Percentiles rank a stretch among this genome's conserved stretches.
Conservation (phyloP, 2,113 vertebrate species). For the Ardeotis arabs region DNA sequence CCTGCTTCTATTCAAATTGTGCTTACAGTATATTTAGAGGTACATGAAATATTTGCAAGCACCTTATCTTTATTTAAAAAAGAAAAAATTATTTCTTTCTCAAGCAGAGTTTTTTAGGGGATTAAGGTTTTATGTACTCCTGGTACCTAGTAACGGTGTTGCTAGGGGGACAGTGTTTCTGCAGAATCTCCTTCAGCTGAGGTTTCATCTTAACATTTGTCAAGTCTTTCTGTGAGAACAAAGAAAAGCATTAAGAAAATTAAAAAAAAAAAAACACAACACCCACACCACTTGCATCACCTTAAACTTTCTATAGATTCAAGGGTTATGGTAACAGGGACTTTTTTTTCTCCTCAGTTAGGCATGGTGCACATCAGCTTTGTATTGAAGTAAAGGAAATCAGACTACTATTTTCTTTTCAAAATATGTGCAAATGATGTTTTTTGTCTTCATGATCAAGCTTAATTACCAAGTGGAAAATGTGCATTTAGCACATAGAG, state of each 20-base stretch:
- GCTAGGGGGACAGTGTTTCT: slow-evolving; percentile 44
- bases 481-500: background rate
- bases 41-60: background rate
- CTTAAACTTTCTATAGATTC: background rate
- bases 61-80: slow-evolving; percentile 32
- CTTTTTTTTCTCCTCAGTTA: background rate
- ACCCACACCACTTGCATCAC: background rate
- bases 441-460: background rate
- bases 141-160: slow-evolving; percentile 24
- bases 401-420: background rate
- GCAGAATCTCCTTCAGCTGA: slow-evolving; percentile 12
- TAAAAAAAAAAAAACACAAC: too few species aligned
- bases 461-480: background rate
- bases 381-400: background rate
- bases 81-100: slow-evolving; percentile 15
- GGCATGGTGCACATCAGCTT: background rate
- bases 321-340: background rate
- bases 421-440: background rate
- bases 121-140: slow-evolving; percentile 5
- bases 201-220: slow-evolving; percentile 19
- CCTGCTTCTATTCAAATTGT: background rate
- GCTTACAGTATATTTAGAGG: slow-evolving; percentile 3
- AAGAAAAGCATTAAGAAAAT: background rate
- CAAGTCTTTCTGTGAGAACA: background rate
- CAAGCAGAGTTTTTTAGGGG: background rate